Evolutionary conservation across 2,113 vertebrate genomes (phyloP), one percentile per base, ranked within the genome.

Genomic region (Ophthalmolycus amberensis): DNA sequence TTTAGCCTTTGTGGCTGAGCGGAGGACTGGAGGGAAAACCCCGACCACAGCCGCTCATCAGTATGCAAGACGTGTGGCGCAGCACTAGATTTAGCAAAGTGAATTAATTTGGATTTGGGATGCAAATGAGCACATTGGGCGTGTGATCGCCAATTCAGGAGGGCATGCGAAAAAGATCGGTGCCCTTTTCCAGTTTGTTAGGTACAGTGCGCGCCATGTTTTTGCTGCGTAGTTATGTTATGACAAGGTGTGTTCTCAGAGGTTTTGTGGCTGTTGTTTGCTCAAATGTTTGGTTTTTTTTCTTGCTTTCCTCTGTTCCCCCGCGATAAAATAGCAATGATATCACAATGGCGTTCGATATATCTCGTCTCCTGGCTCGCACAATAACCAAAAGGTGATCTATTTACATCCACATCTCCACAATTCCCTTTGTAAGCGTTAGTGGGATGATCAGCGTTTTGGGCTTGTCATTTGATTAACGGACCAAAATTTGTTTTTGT

Each of bases 71-170:
- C 96, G 91, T 95, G 96, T 95, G 96, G 96, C 95, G 92, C 96
- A 92, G 96, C 86, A 96, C 95, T 96, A 97, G 97, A 98, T 98
- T 98, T 96, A 96, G 96, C 96, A 97, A 98, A 97, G 96, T 98
- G 98, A 99, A 99, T 99, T 99, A 98, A 99, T 99, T 97, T 99
- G 98, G 97, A 99, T 99, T 98, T 98, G 97, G 98, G 96, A 99
- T 99, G 97, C 97, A 98, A 99, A 99, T 99, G 96, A 92, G 91
- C 89, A 96, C 96, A 96, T 95, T 95, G 96, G 95, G 96, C 85
- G 90, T 96, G 95, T 90, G 96, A 98, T 97, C 97, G 95, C 95
- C 96, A 96, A 96, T 97, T 95, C 95, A 93, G 90, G 95, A 95
- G 96, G 95, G 95, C 96, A 94, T 93, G 95, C 96, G 89, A 81